Evolutionary conservation across 2,113 vertebrate species (phyloP), one percentile per base, ranked within the genome.

Genomic region (Seriola dumerili): DNA sequence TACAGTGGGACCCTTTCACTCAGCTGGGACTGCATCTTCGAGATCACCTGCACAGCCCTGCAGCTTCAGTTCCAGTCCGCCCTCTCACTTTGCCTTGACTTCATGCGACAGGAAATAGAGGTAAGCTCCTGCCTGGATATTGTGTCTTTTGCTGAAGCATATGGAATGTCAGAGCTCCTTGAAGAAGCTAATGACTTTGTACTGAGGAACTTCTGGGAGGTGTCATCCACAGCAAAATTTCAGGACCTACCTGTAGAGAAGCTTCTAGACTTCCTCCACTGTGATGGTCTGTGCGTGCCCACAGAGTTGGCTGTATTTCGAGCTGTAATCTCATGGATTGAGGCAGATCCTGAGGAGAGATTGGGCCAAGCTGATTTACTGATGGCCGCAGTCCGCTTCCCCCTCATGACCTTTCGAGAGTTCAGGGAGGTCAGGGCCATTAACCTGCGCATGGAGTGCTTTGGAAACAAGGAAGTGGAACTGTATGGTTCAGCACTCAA

Each of bases 371-470:
- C 96, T 11, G 93, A 90, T 42, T 70, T 92, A 14, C 79, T 98
- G 5, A 93, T 98, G 93, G 91, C 63, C 0, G 96, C 94, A 0
- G 94, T 99, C 25, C 96, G 97, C 21, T 99, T 98, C 52, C 94
- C 96, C 5, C 95, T 97, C 55, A 98, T 99, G 97, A 98, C 97
- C 0, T 96, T 95, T 73, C 83, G 91, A 42, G 97, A 99, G 90
- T 96, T 99, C 85, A 93, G 95, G 69, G 97, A 96, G 73, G 96
- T 97, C 21, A 89, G 94, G 0, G 94, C 96, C 0, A 91, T 96
- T 1, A 95, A 95, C 70, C 88, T 94, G 61, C 95, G 90, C 5
- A 90, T 95, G 93, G 94, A 96, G 68, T 92, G 93, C 19, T 83
- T 72, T 5, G 88, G 75, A 23, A 81, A 85, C 21, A 84, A 80